Evolutionary conservation across 1,140 invertebrate genomes (phyloP), one percentile per base, ranked within the genome.

Genomic region (Trichonephila clavipes): DNA sequence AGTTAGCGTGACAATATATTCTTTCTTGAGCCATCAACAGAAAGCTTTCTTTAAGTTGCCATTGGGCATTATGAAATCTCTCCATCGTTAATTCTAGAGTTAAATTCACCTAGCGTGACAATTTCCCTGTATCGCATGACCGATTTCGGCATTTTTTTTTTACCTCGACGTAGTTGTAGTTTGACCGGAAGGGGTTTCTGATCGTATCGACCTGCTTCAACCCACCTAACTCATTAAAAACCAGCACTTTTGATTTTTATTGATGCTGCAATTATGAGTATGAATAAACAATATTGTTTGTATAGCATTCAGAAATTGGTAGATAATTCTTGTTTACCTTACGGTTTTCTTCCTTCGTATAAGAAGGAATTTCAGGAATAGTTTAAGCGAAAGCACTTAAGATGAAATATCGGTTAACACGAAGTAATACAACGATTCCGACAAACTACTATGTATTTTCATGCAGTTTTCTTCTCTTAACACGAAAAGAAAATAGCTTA

Each of bases 161-260:
- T 51, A 51, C 5, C 16, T 21, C 44, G 7, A 58, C 83, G 83
- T 28, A 59, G n/a, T 59, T 6, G 83, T 85, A 58, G 83, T 59
- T 59, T 85, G 83, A 85, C 83, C 83, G 83, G 83, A 85, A 85
- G 51, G 21, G n/a, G 14, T 77, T 77, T 40, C 72, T 34, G 72
- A 77, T 77, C 18, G 72, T 40, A 77, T 77, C 28, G 72, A 28
- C 72, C 72, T 77, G 34, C 72, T 77, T 64, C 19, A 40, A 77
- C 6, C 34, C 14, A 40, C 24, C 72, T 34, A 34, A 18, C 72
- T 77, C 72, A 77, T 77, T 77, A 77, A 77, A 34, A 58, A n/a
- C 82, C 21, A 51, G 40, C 21, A 16, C 6, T 77, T 77, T 77
- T 77, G 28, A 34, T 7, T 12, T 16, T 40, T 18, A 18, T 18